Percentiles rank a stretch among this genome's conserved stretches.
These are phyloP conservation scores for Heloderma charlesbogerti DNA, from an alignment of 2,113 vertebrate genomes.

Conservation along the genomic window DNA sequence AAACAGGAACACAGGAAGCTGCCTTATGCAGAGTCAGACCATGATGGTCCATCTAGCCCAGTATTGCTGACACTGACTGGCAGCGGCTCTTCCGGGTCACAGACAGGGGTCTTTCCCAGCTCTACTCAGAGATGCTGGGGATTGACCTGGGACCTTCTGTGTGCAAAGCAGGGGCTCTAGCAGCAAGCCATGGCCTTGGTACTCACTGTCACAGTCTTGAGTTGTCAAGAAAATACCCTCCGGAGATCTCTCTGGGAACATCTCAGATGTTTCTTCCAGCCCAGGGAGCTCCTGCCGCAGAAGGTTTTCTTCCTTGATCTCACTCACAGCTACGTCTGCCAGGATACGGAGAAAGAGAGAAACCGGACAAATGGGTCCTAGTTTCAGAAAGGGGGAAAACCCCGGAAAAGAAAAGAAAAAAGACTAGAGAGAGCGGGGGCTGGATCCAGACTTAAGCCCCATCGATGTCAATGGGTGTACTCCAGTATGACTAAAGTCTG, in stretches of 20 bases:
- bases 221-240: neutral
- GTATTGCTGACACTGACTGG: no score
- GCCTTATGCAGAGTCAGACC: no score
- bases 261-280: neutral
- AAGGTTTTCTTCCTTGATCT: neutral
- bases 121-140: no score
- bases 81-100: neutral
- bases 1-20: no score
- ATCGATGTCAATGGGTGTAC: neutral
- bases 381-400: neutral
- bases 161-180: no score
- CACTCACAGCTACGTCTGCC: neutral
- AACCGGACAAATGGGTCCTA: neutral
- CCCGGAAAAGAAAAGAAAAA: neutral
- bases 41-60: neutral
- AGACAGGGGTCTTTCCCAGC: neutral
- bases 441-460: neutral
- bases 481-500: no score
- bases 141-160: neutral
- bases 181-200: neutral
- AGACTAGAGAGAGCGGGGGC: no score
- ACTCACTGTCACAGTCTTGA: neutral
- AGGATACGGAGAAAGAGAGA: neutral
- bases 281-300: neutral
- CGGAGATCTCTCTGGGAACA: neutral